Evolutionary conservation across 1,140 invertebrate genomes (phyloP).

Genomic region (Gryllus bimaculatus): DNA sequence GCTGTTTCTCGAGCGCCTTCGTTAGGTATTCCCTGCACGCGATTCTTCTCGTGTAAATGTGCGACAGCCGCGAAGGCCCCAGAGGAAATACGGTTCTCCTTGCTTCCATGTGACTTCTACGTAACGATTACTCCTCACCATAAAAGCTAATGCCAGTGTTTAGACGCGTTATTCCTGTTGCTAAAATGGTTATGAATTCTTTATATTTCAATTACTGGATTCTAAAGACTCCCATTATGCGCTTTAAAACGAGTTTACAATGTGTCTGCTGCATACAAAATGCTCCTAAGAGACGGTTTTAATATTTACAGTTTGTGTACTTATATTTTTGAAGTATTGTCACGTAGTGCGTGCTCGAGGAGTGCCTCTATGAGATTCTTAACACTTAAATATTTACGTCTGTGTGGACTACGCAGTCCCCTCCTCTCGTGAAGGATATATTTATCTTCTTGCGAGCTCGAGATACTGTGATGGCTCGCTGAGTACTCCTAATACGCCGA

Average conservation of each 20-base stretch:
- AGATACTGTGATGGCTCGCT: neutral
- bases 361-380: neutral
- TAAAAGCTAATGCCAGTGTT: neutral
- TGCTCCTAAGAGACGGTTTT: neutral
- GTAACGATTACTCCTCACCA: neutral
- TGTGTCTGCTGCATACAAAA: neutral
- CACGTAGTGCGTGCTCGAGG: neutral
- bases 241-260: neutral
- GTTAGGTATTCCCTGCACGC: neutral
- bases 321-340: neutral
- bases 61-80: neutral
- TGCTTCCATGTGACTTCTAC: neutral
- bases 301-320: neutral
- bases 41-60: neutral
- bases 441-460: neutral
- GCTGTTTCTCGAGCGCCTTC: neutral
- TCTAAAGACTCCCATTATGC: neutral
- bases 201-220: neutral
- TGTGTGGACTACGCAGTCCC: neutral
- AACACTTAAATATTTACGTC: slow-evolving; percentile 1
- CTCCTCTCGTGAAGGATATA: neutral
- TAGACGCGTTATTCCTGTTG: neutral
- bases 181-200: neutral
- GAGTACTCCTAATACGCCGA: neutral
- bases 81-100: neutral